Evolutionary conservation across 2,888 invertebrate genomes (phyloP).

Genomic region (Aphodius granarius): DNA sequence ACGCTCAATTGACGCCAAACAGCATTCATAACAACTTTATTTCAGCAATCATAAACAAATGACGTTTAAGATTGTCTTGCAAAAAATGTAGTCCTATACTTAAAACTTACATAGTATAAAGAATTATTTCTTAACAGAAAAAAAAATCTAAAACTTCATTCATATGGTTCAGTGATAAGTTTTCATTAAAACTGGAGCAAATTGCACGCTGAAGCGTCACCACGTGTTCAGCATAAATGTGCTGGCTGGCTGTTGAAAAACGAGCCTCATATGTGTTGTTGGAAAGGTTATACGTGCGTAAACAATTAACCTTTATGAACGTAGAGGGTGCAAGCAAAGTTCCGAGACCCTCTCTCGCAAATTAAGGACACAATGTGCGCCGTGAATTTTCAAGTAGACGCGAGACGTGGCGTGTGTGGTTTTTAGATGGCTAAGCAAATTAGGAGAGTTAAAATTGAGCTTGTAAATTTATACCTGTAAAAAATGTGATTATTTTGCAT

Average conservation of each 20-base stretch:
- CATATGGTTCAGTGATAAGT: too few relatives aligned
- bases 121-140: too few relatives aligned
- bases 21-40: too few relatives aligned
- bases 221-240: neutral
- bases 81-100: too few relatives aligned
- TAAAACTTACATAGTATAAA: too few relatives aligned
- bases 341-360: neutral
- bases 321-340: neutral
- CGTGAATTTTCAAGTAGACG: neutral
- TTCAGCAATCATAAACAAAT: too few relatives aligned
- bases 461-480: neutral
- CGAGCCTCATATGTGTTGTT: neutral
- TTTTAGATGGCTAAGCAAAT: neutral
- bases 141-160: too few relatives aligned
- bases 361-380: neutral
- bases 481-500: too few relatives aligned
- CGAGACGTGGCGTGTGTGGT: neutral
- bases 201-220: neutral
- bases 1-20: too few relatives aligned
- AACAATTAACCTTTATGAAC: constrained; percentile 4
- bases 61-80: too few relatives aligned
- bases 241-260: neutral
- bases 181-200: neutral
- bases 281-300: constrained; percentile 7
- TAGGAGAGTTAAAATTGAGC: neutral